Base-by-base conservation (phyloP, 2,888 invertebrate species). In the Drosophila nr. perissopoda region DNA sequence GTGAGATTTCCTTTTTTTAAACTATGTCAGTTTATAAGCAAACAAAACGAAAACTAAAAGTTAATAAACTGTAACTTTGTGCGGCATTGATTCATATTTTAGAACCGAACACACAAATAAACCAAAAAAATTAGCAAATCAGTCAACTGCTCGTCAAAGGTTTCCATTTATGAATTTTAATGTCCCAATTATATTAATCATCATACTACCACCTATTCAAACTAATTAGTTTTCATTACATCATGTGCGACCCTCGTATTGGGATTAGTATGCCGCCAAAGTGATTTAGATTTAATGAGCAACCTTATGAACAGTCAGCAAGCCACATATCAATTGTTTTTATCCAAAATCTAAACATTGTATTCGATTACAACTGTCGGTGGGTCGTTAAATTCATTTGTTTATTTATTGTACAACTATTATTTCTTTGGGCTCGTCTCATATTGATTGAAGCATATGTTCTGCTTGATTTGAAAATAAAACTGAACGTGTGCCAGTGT, bases 251-350 rank as follows among this genome's bases (percentile, higher is more conserved):
- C 66, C 76, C 77, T 80, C 71, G 70, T 2, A 29, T 18, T 61
- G 18, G 13, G 31, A 65, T 72, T 65, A 65, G 49, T 75, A 75
- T 67, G 76, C 60, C 25, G 25, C 11, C n/a, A 36, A 59, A 62
- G 57, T 66, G 61, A 74, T 74, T 81, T 70, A 65, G 69, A 64
- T 63, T 81, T 81, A 69, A 77, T 77, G 60, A 59, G 52, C 73
- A 81, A 76, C 81, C 74, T 74, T 58, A 25, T 48, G 52, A 31
- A 54, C 66, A 61, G 69, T 36, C 65, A 54, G 57, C 36, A 52
- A 38, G 77, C 73, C 69, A 62, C 60, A 74, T 81, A 78, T 79
- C 63, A 79, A 79, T 81, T 79, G 48, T 33, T 54, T 76, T 65
- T 13, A 29, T 56, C 52, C 59, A 48, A 77, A 59, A 42, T 49